Evolutionary conservation across 2,888 invertebrate genomes (phyloP), one percentile per base, ranked within the genome.

Genomic region (Latrodectus elegans): DNA sequence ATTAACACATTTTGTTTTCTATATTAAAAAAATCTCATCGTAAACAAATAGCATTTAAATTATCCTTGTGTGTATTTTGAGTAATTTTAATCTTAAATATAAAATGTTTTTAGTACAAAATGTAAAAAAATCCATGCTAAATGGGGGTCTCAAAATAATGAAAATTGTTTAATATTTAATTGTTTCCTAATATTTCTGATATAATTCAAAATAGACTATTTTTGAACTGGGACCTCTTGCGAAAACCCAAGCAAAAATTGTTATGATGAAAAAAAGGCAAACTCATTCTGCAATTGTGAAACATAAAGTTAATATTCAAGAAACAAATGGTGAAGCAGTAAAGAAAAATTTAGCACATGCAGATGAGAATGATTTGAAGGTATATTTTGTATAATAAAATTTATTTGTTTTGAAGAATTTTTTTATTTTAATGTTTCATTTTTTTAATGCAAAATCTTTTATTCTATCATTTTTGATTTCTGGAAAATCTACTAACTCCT

Each of bases 181-280:
- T 38, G 6, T 38, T 38, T 38, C 38, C 38, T 38, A 38, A 38
- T 38, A 38, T 38, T 17, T 17, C 17, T 11, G 8, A 17, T 68
- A 10, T 68, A 8, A 22, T 68, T 82, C 88, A 90, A 93, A 93
- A 65, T 93, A 97, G 97, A 99, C 98, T 0, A 96, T 99, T 91
- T 96, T 99, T 92, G 99, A 99, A 93, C 94, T 99, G 76, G 96
- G 96, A 71, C 94, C 95, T 0, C 96, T 95, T 91, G 94, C 95
- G 90, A 95, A 97, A 91, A 95, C 96, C 0, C 95, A 95, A 91
- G 96, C 95, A 90, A 91, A 92, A 78, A 92, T 94, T 84, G 95
- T 96, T 0, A 99, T 99, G 98, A 96, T 97, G 92, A 94, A 94
- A 14, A 98, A 97, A 92, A 94, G 99, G 75, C 94, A 94, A 89